A percentile compares a stretch with the other conserved stretches of the same genome.
phyloP scores from a whole-genome alignment of 2,888 invertebrate species.

The Ormyrus rosae region DNA sequence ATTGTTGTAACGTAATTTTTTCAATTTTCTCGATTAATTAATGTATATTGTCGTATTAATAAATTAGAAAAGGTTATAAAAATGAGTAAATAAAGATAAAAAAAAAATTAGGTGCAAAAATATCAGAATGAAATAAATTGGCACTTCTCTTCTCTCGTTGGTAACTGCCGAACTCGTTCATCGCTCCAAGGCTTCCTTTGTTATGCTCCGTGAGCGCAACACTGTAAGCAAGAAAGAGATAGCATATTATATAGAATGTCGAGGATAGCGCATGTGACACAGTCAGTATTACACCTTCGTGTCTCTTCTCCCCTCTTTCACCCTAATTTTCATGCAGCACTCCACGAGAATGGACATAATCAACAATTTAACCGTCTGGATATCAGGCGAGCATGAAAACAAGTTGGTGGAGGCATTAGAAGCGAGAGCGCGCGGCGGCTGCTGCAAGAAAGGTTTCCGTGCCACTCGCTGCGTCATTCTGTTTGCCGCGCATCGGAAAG shows the following conservation, averaged over 20 bases:
- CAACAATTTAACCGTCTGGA: constrained; percentile 74
- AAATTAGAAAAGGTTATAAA: too few relatives aligned
- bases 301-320: constrained; percentile 57
- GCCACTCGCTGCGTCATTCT: constrained; percentile 61
- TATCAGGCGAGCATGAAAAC: constrained; percentile 60
- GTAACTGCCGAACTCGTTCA: background rate
- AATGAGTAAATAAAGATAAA: too few relatives aligned
- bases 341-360: constrained; percentile 75
- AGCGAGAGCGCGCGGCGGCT: constrained; percentile 37
- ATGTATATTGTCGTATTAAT: too few relatives aligned
- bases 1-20: too few relatives aligned
- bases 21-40: too few relatives aligned
- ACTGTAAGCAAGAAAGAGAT: constrained; percentile 5
- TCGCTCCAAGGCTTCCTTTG: constrained; percentile 4
- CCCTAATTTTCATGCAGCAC: constrained; percentile 69
- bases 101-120: too few relatives aligned
- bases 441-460: background rate
- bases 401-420: constrained; percentile 2
- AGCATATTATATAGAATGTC: constrained; percentile 2
- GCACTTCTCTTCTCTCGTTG: constrained; percentile 4
- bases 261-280: background rate
- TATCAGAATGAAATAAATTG: background rate
- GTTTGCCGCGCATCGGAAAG: constrained; percentile 74
- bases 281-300: constrained; percentile 22
- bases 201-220: background rate